Evolutionary conservation across 2,888 invertebrate species (phyloP).

Genomic region (Agelastica alni): DNA sequence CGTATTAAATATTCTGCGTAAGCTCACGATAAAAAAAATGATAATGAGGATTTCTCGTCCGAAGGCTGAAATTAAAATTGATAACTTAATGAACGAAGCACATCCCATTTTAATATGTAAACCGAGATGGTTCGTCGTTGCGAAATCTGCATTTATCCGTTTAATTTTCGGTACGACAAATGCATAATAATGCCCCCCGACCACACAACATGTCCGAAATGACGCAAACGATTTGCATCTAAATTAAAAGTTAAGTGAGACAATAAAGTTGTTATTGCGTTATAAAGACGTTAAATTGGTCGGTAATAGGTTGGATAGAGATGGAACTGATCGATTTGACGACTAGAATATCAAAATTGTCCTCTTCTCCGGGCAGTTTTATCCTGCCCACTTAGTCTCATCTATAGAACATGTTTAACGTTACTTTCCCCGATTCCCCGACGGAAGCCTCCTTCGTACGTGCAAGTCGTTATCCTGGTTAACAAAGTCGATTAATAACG

Average conservation of each 20-base stretch:
- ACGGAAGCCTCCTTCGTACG: too few species aligned
- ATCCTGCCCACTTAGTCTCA: too few species aligned
- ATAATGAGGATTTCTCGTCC: constrained; percentile 19
- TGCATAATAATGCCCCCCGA: constrained; percentile 34
- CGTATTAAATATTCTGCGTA: too few species aligned
- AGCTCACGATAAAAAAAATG: constrained; percentile 14
- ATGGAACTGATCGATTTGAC: background rate
- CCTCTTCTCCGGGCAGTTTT: too few species aligned
- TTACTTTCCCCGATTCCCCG: too few species aligned
- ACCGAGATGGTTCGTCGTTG: constrained; percentile 26
- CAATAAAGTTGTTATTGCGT: constrained; percentile 30
- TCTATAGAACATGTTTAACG: too few species aligned
- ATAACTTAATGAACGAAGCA: constrained; percentile 30
- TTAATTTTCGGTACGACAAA: constrained; percentile 28
- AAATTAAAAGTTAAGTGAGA: constrained; percentile 34
- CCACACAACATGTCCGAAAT: constrained; percentile 33
- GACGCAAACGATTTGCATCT: constrained; percentile 38
- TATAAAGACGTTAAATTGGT: constrained; percentile 28
- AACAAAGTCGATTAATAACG: constrained; percentile 30
- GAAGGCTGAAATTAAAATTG: constrained; percentile 25
- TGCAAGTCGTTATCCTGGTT: constrained; percentile 14
- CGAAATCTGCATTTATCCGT: constrained; percentile 34
- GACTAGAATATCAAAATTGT: too few species aligned
- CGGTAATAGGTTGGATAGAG: constrained; percentile 6
- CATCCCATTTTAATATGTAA: constrained; percentile 17